phyloP scores from a whole-genome alignment of 2,113 vertebrate species.

The Furnarius figulus region DNA sequence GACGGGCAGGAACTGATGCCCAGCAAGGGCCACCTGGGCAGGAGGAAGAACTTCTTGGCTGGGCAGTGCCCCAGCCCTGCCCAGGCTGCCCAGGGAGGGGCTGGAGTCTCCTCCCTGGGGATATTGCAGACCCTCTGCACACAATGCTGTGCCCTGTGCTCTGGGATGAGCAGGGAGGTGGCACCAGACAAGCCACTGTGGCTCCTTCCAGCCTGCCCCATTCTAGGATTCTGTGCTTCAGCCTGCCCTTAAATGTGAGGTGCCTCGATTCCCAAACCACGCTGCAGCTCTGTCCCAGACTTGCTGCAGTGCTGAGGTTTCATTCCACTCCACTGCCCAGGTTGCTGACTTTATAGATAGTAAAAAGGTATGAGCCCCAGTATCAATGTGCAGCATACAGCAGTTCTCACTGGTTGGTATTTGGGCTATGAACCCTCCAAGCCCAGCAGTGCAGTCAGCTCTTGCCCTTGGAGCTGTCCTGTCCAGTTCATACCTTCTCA shows the following conservation, averaged over 20 bases:
- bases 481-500: background rate
- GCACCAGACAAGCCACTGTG: background rate
- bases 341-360: background rate
- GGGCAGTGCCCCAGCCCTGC: too few relatives aligned
- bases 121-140: too few relatives aligned
- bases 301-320: background rate
- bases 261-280: background rate
- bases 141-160: background rate
- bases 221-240: rapidly evolving
- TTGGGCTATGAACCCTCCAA: background rate
- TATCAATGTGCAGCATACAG: background rate
- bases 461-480: background rate
- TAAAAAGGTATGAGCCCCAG: background rate
- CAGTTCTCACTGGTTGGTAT: background rate
- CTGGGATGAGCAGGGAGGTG: background rate
- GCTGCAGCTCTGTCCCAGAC: background rate
- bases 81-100: too few relatives aligned
- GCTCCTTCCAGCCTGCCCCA: background rate
- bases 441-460: background rate
- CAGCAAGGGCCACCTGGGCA: too few relatives aligned
- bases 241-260: background rate
- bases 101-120: too few relatives aligned
- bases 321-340: background rate
- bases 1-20: too few relatives aligned
- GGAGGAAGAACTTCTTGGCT: too few relatives aligned